Percentiles rank a stretch among this genome's conserved stretches.
These are phyloP conservation scores for Halisarca cf. caerulea DNA, from an alignment of 37 sponge, comb jelly and placozoan species.

Conservation along the genomic window DNA sequence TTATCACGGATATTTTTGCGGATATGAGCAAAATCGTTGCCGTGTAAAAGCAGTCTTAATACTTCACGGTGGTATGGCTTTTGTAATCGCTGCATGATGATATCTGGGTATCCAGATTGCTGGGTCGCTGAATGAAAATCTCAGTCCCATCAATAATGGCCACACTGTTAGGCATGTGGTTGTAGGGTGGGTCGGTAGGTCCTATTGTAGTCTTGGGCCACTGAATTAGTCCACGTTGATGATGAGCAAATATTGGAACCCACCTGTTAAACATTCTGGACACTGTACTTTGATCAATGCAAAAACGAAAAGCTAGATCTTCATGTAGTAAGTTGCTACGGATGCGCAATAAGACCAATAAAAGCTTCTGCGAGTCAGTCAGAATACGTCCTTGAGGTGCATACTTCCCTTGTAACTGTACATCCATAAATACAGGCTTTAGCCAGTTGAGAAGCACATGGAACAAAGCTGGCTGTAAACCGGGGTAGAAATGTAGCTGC, in stretches of 20 bases:
- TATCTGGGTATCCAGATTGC: background rate
- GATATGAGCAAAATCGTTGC: no score
- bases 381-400: background rate
- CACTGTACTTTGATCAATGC: background rate
- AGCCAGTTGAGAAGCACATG: background rate
- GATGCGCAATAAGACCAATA: background rate
- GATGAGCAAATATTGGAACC: background rate
- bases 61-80: slow-evolving; percentile 12
- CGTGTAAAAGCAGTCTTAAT: background rate
- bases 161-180: slow-evolving; percentile 11
- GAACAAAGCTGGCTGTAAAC: no score
- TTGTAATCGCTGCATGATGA: slow-evolving; percentile 12
- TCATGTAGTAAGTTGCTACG: background rate
- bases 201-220: background rate
- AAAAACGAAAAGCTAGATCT: slow-evolving; percentile 3
- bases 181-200: slow-evolving; percentile 14
- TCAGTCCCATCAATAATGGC: slow-evolving; percentile 20
- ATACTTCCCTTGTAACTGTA: background rate
- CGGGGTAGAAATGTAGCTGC: no score
- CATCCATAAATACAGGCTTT: background rate
- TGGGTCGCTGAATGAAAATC: slow-evolving; percentile 4
- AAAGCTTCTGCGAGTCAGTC: slow-evolving; percentile 1
- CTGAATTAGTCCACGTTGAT: background rate
- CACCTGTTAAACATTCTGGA: background rate
- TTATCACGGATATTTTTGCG: no score